Conservation (phyloP, 2,113 vertebrate genomes). For the Malurus cyaneus region DNA sequence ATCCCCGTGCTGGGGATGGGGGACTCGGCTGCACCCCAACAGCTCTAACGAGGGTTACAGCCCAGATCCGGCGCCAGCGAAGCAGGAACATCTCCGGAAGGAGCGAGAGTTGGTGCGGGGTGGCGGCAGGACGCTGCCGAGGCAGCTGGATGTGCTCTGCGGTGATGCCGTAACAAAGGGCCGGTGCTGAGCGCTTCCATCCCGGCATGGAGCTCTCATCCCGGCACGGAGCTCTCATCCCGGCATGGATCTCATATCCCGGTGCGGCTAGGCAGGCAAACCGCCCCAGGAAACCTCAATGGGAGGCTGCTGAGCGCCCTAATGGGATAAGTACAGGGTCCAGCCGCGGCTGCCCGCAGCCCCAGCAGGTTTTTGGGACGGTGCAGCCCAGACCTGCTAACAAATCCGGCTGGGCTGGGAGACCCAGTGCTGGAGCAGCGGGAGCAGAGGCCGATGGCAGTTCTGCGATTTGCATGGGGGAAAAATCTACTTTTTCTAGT, state of each 20-base stretch:
- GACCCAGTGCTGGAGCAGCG: neutral
- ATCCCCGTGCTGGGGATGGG: rapidly evolving
- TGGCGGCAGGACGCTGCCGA: rapidly evolving
- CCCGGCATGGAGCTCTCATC: neutral
- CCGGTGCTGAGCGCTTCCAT: neutral
- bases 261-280: slow-evolving; percentile 33
- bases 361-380: neutral
- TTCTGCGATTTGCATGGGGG: neutral
- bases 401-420: neutral
- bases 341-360: slow-evolving; percentile 38
- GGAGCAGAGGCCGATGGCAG: neutral
- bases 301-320: slow-evolving; percentile 12
- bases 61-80: rapidly evolving
- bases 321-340: slow-evolving; percentile 75
- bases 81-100: slow-evolving; percentile 5
- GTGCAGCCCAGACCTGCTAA: neutral
- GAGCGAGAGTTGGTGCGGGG: neutral
- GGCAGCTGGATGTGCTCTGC: neutral
- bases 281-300: slow-evolving; percentile 73
- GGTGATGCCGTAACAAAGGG: neutral
- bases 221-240: neutral
- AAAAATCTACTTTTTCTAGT: neutral
- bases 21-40: neutral
- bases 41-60: neutral
- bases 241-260: neutral